Evolutionary conservation across 2,113 vertebrate genomes (phyloP), one percentile per base, ranked within the genome.

Genomic region (Pluvialis apricaria): DNA sequence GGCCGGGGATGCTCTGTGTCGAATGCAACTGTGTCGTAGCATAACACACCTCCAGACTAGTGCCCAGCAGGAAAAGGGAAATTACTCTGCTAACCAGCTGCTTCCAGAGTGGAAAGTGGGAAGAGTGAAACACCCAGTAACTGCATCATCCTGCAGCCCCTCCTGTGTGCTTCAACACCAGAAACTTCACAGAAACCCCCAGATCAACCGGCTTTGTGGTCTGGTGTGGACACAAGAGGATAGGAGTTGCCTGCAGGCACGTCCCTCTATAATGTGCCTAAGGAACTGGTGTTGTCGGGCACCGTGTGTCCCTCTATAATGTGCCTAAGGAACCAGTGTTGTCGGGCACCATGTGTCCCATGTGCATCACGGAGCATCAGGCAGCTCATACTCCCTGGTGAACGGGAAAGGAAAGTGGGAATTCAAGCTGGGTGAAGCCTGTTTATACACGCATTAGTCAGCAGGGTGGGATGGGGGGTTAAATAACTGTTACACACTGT

Each of bases 371-470:
- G 25, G 55, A 62, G 52, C 8, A 2, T 13, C 66, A 40, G 40
- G 55, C 42, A 78, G 45, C 55, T 70, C 5, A 0, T 38, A 36
- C 28, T 90, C 17, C 25, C 21, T 1, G 0, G 13, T 31, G 64
- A 92, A 61, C 1, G 12, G 71, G 60, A 75, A 54, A 26, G 54
- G 36, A 82, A 88, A 93, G 28, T 1, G 7, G 44, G 73, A 84
- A 55, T 62, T 87, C 78, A 42, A 55, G 65, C 78, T 81, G 17
- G 6, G 36, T 66, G 76, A 75, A 76, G 49, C 10, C 60, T 84
- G 28, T 57, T 89, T 36, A 44, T 54, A 36, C 8, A 2, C 13
- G 34, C 6, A 1, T 84, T 55, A 81, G 19, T 57, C 61, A 89
- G 69, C 42, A 42, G 49, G 58, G 44, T 54, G 71, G 25, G n/a